These are phyloP conservation scores for Cebus imitator DNA, from an alignment of 2,113 vertebrate species.

Conservation along the genomic window DNA sequence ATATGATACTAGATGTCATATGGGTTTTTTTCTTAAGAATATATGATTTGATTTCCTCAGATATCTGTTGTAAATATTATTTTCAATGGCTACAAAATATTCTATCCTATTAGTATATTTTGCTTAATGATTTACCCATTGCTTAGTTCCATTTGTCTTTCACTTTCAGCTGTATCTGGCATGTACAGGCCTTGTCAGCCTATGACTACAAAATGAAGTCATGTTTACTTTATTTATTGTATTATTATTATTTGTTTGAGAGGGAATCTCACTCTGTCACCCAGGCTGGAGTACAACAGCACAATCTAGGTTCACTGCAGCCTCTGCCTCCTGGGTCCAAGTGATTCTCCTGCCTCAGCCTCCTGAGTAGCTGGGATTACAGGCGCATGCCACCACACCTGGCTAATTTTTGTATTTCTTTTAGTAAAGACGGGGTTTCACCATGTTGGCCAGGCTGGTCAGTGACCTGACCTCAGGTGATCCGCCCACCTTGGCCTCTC, in stretches of 20 bases:
- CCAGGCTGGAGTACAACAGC: not conserved
- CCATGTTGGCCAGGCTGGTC: not conserved
- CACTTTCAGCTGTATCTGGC: not conserved
- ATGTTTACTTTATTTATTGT: not conserved
- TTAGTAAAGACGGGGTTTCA: not conserved
- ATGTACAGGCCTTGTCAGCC: not conserved
- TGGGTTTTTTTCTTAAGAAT: not conserved
- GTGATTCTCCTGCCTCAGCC: not conserved
- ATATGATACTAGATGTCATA: not conserved
- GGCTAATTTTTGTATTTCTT: not conserved
- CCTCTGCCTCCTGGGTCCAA: not conserved
- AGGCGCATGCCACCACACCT: accelerated
- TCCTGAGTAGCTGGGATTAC: not conserved
- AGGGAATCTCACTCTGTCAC: not conserved
- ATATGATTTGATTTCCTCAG: not conserved
- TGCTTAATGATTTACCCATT: not conserved
- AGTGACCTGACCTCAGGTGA: not conserved
- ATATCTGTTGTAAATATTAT: not conserved
- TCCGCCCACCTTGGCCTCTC: not conserved
- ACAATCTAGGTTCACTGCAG: not conserved
- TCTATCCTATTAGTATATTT: not conserved
- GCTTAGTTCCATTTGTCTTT: not conserved
- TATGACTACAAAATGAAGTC: not conserved
- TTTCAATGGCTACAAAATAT: not conserved
- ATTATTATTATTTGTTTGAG: not conserved